These are phyloP conservation scores for Proterorhinus semilunaris DNA, from an alignment of 2,113 vertebrate genomes.

Conservation along the genomic window DNA sequence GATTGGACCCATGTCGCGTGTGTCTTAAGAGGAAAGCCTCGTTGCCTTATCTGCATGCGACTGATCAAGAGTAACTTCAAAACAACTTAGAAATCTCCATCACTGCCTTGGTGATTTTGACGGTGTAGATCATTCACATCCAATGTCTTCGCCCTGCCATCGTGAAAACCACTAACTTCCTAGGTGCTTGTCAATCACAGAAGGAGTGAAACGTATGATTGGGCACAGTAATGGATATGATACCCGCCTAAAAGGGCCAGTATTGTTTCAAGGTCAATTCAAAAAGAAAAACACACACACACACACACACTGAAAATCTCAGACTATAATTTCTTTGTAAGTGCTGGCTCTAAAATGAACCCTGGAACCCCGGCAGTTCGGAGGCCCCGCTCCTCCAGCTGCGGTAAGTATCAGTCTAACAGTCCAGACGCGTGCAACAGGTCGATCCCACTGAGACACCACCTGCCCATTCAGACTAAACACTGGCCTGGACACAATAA, in stretches of 20 bases:
- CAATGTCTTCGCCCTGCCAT: too few species aligned
- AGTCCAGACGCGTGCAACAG: constrained; percentile 25
- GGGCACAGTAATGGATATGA: too few species aligned
- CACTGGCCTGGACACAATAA: constrained; percentile 1
- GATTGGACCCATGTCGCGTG: background rate
- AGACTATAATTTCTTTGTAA: background rate
- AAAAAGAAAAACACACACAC: background rate
- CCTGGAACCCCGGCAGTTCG: constrained; percentile 12
- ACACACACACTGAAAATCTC: background rate
- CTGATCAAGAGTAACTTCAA: too few species aligned
- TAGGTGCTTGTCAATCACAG: too few species aligned
- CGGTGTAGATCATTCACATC: too few species aligned
- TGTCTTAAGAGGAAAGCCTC: too few species aligned
- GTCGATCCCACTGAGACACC: constrained; percentile 33
- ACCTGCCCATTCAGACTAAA: constrained; percentile 27
- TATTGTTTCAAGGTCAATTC: background rate
- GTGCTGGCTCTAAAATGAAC: constrained; percentile 24
- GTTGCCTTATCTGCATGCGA: too few species aligned
- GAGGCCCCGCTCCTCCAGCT: constrained; percentile 21
- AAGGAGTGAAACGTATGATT: too few species aligned
- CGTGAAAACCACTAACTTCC: too few species aligned
- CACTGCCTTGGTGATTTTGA: too few species aligned
- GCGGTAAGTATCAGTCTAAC: constrained; percentile 47
- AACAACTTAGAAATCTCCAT: too few species aligned
- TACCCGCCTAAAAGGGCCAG: too few species aligned